A percentile compares a stretch with the other conserved stretches of the same genome.
phyloP scores from a whole-genome alignment of 2,888 invertebrate genomes.

The Drosophila colorata region DNA sequence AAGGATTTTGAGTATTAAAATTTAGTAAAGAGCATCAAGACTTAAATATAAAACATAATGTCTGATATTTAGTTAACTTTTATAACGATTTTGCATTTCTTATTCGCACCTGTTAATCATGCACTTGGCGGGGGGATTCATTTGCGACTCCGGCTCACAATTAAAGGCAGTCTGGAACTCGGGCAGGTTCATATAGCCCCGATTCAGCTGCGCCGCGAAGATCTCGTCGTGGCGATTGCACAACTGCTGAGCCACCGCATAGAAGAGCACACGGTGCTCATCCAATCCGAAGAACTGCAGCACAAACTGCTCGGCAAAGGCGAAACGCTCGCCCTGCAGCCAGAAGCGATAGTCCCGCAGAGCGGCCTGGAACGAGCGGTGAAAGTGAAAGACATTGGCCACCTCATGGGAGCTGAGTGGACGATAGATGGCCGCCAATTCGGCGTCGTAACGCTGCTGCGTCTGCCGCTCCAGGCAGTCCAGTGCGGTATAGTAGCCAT shows the following conservation, averaged over 20 bases:
- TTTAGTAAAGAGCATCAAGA: no score
- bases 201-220: constrained; percentile 76
- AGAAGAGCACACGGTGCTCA: constrained; percentile 77
- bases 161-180: constrained; percentile 81
- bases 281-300: constrained; percentile 77
- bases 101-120: constrained; percentile 61
- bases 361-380: constrained; percentile 76
- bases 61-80: not conserved
- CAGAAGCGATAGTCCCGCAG: constrained; percentile 80
- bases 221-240: constrained; percentile 75
- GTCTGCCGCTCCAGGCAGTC: constrained; percentile 80
- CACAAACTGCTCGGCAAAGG: constrained; percentile 82
- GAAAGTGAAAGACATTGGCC: constrained; percentile 69
- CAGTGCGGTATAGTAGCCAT: constrained; percentile 81
- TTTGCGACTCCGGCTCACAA: constrained; percentile 64
- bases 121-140: constrained; percentile 82
- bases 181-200: constrained; percentile 81
- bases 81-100: not conserved
- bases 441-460: constrained; percentile 53
- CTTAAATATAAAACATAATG: no score
- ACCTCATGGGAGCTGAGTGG: constrained; percentile 62
- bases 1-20: no score
- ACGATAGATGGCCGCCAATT: constrained; percentile 52
- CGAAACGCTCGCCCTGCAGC: constrained; percentile 82
- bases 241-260: constrained; percentile 81